A percentile compares a stretch with the other conserved stretches of the same genome.
phyloP scores from a whole-genome alignment of 1,140 invertebrate species.

The Palaemon carinicauda region DNA sequence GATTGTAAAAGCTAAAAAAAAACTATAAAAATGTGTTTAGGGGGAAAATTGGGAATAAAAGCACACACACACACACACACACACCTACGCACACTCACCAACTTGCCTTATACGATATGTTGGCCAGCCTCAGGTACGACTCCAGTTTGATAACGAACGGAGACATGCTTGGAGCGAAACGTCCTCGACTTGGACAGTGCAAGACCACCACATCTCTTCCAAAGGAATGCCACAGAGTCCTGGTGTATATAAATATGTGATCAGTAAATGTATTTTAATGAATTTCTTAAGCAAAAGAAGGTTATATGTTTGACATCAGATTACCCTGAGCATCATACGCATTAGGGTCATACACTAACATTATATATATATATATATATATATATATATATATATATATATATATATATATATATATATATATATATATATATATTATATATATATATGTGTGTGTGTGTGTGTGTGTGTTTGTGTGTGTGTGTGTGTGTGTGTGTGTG shows the following conservation, averaged over 20 bases:
- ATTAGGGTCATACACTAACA: not conserved
- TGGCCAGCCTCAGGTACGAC: slow-evolving; percentile 61
- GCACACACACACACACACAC: not conserved
- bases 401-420: not conserved
- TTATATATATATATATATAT: slow-evolving; percentile 2
- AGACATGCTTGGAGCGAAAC: slow-evolving; percentile 58
- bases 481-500: not conserved
- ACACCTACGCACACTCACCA: not conserved
- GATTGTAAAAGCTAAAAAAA: no score
- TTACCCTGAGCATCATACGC: not conserved
- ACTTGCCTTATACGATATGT: slow-evolving; percentile 60
- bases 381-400: not conserved
- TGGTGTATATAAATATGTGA: not conserved
- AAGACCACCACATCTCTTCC: slow-evolving; percentile 59
- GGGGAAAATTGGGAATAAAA: not conserved
- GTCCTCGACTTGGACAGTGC: slow-evolving; percentile 52
- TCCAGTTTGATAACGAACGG: slow-evolving; percentile 62
- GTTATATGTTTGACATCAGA: not conserved
- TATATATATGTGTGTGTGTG: not conserved
- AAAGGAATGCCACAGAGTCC: slow-evolving; percentile 32
- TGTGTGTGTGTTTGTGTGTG: not conserved
- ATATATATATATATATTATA: not conserved
- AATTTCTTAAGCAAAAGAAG: not conserved
- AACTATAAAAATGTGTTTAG: no score
- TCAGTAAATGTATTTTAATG: no score